A percentile compares a stretch with the other conserved stretches of the same genome.
phyloP scores from a whole-genome alignment of 2,888 invertebrate genomes.

The Chaitophorus viminalis region DNA sequence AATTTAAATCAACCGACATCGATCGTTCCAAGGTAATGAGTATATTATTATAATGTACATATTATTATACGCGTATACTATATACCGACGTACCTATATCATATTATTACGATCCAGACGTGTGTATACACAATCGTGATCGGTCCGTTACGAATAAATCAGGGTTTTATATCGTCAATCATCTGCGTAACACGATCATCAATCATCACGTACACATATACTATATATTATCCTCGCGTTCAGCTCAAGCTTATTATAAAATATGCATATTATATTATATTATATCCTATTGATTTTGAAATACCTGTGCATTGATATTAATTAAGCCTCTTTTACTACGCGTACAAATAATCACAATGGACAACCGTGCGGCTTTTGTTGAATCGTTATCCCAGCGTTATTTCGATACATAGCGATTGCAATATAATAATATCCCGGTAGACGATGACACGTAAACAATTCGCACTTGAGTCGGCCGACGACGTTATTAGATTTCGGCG shows the following conservation, averaged over 20 bases:
- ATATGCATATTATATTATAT: background rate
- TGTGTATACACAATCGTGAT: background rate
- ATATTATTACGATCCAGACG: background rate
- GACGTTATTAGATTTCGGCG: conserved; percentile 14
- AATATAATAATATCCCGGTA: too few relatives aligned
- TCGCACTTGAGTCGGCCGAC: conserved; percentile 11
- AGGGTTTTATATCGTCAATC: background rate
- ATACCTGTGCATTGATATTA: background rate
- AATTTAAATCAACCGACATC: background rate
- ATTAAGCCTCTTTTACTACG: background rate
- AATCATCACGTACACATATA: background rate
- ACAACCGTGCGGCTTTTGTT: background rate
- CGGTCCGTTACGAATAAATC: background rate
- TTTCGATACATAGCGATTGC: background rate
- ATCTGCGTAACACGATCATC: background rate
- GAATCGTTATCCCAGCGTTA: background rate
- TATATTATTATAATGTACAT: background rate
- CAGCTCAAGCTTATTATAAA: background rate
- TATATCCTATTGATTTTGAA: background rate
- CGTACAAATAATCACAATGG: background rate
- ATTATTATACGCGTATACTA: background rate
- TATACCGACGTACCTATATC: background rate
- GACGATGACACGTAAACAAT: background rate
- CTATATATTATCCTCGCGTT: background rate
- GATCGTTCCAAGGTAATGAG: background rate